These are phyloP conservation scores for Acrobasis suavella DNA, from an alignment of 2,888 invertebrate genomes.

Conservation along the genomic window DNA sequence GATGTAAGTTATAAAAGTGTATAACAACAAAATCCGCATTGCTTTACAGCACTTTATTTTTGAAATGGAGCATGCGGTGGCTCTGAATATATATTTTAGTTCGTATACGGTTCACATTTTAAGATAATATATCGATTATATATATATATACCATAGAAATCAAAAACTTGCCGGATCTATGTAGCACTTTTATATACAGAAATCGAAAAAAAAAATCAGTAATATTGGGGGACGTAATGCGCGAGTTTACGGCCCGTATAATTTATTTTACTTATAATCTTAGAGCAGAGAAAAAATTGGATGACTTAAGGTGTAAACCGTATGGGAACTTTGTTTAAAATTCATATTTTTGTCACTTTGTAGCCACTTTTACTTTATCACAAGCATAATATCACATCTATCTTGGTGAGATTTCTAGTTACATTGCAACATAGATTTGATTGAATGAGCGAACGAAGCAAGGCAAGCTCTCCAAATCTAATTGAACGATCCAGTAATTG, in stretches of 20 bases:
- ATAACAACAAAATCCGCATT: slow-evolving; percentile 18
- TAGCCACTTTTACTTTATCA: slow-evolving; percentile 22
- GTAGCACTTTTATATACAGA: too few species aligned
- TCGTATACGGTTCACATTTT: background rate
- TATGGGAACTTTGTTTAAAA: background rate
- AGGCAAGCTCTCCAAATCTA: too few species aligned
- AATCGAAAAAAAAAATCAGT: too few species aligned
- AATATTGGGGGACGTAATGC: too few species aligned
- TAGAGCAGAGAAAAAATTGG: too few species aligned
- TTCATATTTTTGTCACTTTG: slow-evolving; percentile 6
- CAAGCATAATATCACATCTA: slow-evolving; percentile 22
- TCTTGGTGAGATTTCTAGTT: slow-evolving; percentile 2
- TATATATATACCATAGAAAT: background rate
- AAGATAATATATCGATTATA: background rate
- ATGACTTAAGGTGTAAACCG: background rate
- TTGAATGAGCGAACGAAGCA: too few species aligned
- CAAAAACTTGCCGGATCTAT: too few species aligned
- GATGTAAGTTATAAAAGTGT: slow-evolving; percentile 31
- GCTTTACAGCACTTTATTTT: slow-evolving; percentile 2
- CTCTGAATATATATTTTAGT: background rate
- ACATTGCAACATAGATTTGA: background rate
- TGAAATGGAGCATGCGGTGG: background rate
- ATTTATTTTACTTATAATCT: too few species aligned
- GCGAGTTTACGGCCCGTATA: too few species aligned
- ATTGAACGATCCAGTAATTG: too few species aligned